Evolutionary conservation across 2,888 invertebrate species (phyloP), one percentile per base, ranked within the genome.

Genomic region (Neoitamus cyanurus): DNA sequence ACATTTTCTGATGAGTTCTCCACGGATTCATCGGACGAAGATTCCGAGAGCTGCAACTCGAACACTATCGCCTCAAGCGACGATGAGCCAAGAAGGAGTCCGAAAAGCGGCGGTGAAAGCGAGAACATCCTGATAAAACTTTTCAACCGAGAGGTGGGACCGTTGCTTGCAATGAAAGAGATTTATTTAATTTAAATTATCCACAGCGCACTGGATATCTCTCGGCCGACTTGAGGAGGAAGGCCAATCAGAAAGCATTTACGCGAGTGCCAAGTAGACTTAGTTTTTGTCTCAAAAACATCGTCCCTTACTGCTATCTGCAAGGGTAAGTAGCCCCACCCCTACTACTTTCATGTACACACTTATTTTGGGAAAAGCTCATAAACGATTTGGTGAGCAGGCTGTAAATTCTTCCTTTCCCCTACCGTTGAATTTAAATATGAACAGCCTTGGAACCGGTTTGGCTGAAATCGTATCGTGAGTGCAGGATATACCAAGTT

Each of bases 241-340:
- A 91, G 86, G 91, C 91, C 86, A 92, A 91, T 85, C 92, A 92
- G 88, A 90, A 93, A 86, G 90, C 91, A 86, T 91, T 89, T 88
- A 89, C 87, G 69, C 93, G 93, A 89, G 94, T 94, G 88, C 94
- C 94, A 87, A 93, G 91, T 83, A 91, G 94, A 86, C 90, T 94
- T 85, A 92, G 93, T 48, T 93, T 94, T 88, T 94, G 93, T 88
- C 93, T 94, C 86, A 93, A 93, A 92, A 94, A 94, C 87, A 93
- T 94, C 77, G 92, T 94, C 84, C 93, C 93, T 15, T 92, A 91
- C 87, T 91, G 92, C 69, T 93, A 92, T 88, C 90, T 93, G 84
- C 91, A 92, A 73, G 91, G 91, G 87, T 87, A 84, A 86, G 84
- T 78, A 42, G 15, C 20, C 9, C 25, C 2, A 20, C 3, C 0